Conservation (phyloP, 2,888 invertebrate genomes). For the Homarus gammarus region DNA sequence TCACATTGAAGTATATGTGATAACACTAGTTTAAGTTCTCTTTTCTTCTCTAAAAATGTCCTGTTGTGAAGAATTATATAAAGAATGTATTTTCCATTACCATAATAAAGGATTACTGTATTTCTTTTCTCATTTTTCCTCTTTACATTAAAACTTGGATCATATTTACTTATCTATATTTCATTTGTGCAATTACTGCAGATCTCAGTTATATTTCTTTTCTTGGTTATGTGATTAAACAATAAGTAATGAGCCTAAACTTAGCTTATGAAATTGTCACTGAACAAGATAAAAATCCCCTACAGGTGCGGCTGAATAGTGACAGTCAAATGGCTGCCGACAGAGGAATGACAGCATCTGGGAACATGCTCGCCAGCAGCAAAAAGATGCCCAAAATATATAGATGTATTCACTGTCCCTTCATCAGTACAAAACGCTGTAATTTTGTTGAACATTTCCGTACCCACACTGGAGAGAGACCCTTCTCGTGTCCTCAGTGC, state of each 20-base stretch:
- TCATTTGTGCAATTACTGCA: neutral
- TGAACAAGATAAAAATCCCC: slow-evolving; percentile 1
- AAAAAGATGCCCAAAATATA: neutral
- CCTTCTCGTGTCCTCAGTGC: slow-evolving; percentile 45
- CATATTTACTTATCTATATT: neutral
- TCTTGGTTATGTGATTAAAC: neutral
- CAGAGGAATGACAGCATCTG: neutral
- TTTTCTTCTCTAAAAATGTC: too few relatives aligned
- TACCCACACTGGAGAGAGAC: slow-evolving; percentile 56
- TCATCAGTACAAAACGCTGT: neutral
- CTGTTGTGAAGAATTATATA: neutral
- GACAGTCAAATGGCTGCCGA: slow-evolving; percentile 13
- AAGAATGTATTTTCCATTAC: neutral
- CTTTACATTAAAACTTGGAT: neutral
- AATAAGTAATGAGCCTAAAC: neutral
- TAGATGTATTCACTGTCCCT: slow-evolving; percentile 26
- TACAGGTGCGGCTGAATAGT: slow-evolving; percentile 48
- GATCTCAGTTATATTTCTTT: neutral
- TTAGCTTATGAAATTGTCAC: neutral
- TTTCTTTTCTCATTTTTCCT: neutral
- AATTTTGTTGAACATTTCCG: slow-evolving; percentile 18
- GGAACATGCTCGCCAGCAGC: slow-evolving; percentile 12
- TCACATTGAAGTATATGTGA: too few relatives aligned
- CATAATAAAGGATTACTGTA: neutral
- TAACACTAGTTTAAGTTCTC: too few relatives aligned